Evolutionary conservation across 92 coral and sea anemone genomes (phyloP), one percentile per base, ranked within the genome.

Genomic region (Parazoanthus swiftii): DNA sequence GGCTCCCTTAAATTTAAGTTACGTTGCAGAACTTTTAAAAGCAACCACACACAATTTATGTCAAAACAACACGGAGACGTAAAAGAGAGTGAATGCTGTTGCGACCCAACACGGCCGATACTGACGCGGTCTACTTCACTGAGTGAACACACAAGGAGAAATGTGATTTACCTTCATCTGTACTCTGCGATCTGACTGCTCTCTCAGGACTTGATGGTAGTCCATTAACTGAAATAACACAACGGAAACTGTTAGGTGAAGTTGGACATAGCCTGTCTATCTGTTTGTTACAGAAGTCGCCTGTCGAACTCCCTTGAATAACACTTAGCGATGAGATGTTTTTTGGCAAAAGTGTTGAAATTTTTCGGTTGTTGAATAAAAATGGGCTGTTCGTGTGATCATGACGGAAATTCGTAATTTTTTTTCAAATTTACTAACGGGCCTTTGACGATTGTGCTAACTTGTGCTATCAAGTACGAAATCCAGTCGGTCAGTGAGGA

Each of bases 131-230:
- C 16, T 74, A 14, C 43, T 35, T 74, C 13, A 18, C 44, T 54
- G 59, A 13, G 4, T n/a, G n/a, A 33, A 74, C 23, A 15, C 44
- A 74, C 21, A 76, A 1, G 39, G 25, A 76, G n/a, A 39, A 76
- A 76, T 16, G 54, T 39, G 25, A 8, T 29, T 2, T 68, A 84
- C 87, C 87, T 37, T 84, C 87, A 43, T 73, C 42, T 26, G 79
- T 25, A 36, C 79, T 84, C 68, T 84, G 78, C 42, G 78, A 83
- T 71, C 86, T 83, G 39, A 83, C 67, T 42, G 65, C 44, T 83
- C 76, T 83, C 74, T 70, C 65, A 23, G 63, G 67, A 2, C 63
- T 15, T 83, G 86, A 43, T 20, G 78, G 59, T 43, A 83, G 78
- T 26, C 74, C 77, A 46, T 83, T 20, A 38, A 46, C 86, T 83